phyloP scores from a whole-genome alignment of 2,113 vertebrate species.

The Ceyx cyanopectus region DNA sequence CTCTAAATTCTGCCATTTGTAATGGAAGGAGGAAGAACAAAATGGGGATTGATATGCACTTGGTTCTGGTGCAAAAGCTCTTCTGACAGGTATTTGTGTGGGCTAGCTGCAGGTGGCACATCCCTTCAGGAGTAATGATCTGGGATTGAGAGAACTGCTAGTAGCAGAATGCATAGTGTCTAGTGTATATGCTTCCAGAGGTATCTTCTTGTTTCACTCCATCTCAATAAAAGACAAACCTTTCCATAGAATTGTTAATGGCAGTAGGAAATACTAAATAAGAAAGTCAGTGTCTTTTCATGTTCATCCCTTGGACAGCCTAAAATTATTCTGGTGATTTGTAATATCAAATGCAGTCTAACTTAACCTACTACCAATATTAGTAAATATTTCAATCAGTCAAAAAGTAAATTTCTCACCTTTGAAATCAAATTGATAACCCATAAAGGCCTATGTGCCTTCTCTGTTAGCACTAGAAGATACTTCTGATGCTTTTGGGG shows the following conservation, averaged over 20 bases:
- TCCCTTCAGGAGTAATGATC: background rate
- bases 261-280: background rate
- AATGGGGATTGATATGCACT: background rate
- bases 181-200: background rate
- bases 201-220: background rate
- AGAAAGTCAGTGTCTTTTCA: background rate
- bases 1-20: background rate
- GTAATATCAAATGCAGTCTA: background rate
- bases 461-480: background rate
- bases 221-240: background rate
- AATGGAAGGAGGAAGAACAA: background rate
- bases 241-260: background rate
- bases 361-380: background rate
- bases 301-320: background rate
- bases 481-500: background rate
- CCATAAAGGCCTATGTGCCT: background rate
- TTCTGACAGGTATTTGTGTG: background rate
- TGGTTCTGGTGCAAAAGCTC: background rate
- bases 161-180: background rate
- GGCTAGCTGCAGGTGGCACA: background rate
- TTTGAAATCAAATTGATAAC: background rate
- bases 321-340: background rate
- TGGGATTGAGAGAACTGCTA: background rate
- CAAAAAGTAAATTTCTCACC: background rate
- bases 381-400: background rate